Evolutionary conservation across 1,140 invertebrate genomes (phyloP), one percentile per base, ranked within the genome.

Genomic region (Drosophila novamexicana): DNA sequence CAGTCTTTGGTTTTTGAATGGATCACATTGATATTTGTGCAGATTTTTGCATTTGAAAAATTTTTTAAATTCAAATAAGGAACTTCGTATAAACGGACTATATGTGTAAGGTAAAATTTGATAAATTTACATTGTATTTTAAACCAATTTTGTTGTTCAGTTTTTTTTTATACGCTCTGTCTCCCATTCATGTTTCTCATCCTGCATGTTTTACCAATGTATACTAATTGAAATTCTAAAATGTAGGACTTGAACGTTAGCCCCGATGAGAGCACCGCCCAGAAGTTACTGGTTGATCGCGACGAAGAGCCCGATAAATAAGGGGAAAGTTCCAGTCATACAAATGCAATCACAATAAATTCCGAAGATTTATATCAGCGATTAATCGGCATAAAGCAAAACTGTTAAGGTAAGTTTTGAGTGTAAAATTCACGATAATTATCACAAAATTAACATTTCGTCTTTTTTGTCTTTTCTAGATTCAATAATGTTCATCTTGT

Each of bases 91-190:
- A 69, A 69, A 57, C 42, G 71, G 71, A 74, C 65, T 69, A 62
- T 74, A 66, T 74, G 65, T 74, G 65, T 74, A 74, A 74, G 71
- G 71, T 74, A 74, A 74, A 69, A 74, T 61, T 73, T 73, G 49
- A 50, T 22, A 61, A 74, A 63, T 69, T 74, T 52, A 49, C 39
- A 57, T 69, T 74, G 62, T 63, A 29, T 62, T 69, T 62, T 22
- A 49, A 69, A 57, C n/a, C 6, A 62, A 7, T 69, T 74, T 50
- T 56, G 57, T 56, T 54, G 42, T 62, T 74, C 10, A 16, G 34
- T 56, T 62, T 29, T 49, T 49, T 74, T 74, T 53, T 62, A 57
- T 57, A 32, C 50, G 50, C 57, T 62, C 58, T 74, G 29, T 40
- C 42, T 59, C 36, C 42, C 71, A 68, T 69, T 74, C 71, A 74